Conservation (phyloP, 2,113 vertebrate genomes). For the Sylvia atricapilla region DNA sequence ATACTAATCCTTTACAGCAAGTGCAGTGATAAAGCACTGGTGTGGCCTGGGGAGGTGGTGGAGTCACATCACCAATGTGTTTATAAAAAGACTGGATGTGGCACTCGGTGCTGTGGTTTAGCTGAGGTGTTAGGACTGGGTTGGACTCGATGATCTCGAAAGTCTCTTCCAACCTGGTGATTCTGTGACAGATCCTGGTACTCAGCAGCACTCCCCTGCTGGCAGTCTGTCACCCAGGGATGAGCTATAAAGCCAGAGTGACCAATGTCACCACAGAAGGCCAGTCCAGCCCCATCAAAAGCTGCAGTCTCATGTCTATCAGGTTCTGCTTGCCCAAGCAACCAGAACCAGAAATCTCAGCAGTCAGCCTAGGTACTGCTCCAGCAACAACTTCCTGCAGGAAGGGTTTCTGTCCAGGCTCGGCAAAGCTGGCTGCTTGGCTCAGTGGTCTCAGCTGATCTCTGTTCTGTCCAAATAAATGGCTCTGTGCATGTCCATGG, state of each 20-base stretch:
- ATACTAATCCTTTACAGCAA: background rate
- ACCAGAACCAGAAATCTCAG: background rate
- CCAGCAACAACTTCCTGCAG: background rate
- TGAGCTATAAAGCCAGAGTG: background rate
- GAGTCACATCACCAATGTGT: background rate
- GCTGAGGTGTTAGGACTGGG: background rate
- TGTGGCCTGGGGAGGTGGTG: background rate
- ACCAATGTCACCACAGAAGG: background rate
- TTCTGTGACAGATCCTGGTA: background rate
- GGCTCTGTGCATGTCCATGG: accelerated
- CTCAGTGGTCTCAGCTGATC: background rate
- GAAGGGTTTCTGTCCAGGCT: background rate
- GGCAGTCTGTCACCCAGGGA: background rate
- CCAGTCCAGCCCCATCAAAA: background rate
- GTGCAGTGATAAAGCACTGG: background rate
- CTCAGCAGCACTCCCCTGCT: background rate
- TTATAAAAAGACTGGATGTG: background rate
- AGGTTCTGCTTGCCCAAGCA: background rate
- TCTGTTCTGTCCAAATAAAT: background rate
- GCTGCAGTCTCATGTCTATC: background rate
- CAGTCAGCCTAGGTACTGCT: background rate
- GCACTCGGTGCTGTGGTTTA: background rate
- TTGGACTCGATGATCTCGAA: accelerated
- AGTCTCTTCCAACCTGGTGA: background rate
- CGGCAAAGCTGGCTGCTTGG: background rate